phyloP scores from a whole-genome alignment of 2,888 invertebrate species.

The Parnassius apollo region DNA sequence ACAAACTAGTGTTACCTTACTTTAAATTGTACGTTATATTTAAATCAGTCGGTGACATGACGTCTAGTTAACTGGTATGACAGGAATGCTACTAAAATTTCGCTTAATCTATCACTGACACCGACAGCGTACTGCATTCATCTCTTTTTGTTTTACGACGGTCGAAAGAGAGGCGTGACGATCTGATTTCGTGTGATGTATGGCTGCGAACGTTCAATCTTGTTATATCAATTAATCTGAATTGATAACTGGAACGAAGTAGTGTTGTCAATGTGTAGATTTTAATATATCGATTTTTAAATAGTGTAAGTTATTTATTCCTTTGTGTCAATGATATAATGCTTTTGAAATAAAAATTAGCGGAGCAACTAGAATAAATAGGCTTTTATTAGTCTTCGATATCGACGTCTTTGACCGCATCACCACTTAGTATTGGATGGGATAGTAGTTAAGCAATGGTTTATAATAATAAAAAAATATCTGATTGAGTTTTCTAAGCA shows the following conservation, averaged over 20 bases:
- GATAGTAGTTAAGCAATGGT: too few species aligned
- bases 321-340: too few species aligned
- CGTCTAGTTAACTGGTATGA: not conserved
- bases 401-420: too few species aligned
- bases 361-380: too few species aligned
- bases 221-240: conserved; percentile 17
- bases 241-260: conserved; percentile 14
- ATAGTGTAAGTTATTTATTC: not conserved
- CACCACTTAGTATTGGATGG: too few species aligned
- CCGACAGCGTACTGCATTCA: not conserved
- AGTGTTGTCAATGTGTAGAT: conserved; percentile 7
- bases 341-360: too few species aligned
- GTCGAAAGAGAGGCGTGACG: conserved; percentile 12
- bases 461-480: too few species aligned
- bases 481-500: too few species aligned
- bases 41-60: conserved; percentile 8
- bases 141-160: conserved; percentile 13
- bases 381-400: too few species aligned
- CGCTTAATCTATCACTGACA: conserved; percentile 17
- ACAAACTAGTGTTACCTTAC: not conserved
- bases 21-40: not conserved
- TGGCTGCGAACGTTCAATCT: conserved; percentile 12
- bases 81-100: conserved; percentile 15
- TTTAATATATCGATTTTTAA: conserved; percentile 1
- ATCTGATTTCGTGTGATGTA: conserved; percentile 19